A percentile compares a stretch with the other conserved stretches of the same genome.
phyloP scores from a whole-genome alignment of 2,113 vertebrate genomes.

The Porphyrio hochstetteri region DNA sequence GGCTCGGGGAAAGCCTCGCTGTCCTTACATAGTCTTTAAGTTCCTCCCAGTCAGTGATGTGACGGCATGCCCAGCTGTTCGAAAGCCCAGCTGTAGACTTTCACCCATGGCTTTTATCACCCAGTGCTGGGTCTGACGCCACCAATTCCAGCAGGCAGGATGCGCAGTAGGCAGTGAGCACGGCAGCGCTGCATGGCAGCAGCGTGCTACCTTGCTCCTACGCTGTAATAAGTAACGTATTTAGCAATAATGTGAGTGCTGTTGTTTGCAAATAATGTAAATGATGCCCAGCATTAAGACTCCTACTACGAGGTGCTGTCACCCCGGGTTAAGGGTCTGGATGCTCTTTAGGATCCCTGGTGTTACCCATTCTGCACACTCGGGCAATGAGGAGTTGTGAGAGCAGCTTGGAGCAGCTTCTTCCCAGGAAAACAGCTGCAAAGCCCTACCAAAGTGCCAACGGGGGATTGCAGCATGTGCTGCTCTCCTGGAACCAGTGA shows the following conservation, averaged over 20 bases:
- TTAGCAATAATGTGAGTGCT: background rate
- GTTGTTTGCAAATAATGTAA: background rate
- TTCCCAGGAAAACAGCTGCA: background rate
- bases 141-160: background rate
- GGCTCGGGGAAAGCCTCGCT: background rate
- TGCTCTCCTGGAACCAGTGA: background rate
- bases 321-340: background rate
- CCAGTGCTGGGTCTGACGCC: accelerated
- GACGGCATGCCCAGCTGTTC: background rate
- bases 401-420: background rate
- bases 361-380: background rate
- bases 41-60: background rate
- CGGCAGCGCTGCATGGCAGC: background rate
- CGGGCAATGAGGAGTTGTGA: accelerated
- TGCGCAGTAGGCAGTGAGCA: accelerated
- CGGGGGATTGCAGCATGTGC: accelerated
- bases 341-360: background rate
- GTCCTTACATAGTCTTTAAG: background rate
- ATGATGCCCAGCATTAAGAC: too few species aligned
- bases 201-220: background rate
- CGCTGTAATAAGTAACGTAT: background rate
- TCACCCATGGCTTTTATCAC: background rate
- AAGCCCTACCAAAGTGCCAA: background rate
- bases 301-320: background rate
- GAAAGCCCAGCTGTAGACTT: background rate